phyloP scores from a whole-genome alignment of 2,113 vertebrate species.

The Myiozetetes cayanensis region DNA sequence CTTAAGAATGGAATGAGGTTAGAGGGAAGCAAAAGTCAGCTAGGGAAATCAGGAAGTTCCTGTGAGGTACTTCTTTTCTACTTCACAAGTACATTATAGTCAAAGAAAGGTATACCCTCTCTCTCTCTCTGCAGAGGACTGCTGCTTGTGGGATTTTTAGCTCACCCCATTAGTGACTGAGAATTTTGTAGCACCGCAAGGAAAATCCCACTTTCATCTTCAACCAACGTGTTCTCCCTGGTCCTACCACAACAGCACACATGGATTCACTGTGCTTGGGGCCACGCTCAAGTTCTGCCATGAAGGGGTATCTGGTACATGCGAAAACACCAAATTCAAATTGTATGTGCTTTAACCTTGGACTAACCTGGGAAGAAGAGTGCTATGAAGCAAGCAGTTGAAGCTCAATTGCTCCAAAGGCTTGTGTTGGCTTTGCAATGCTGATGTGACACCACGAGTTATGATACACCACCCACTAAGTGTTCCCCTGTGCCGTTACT shows the following conservation, averaged over 20 bases:
- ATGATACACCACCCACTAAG: background rate
- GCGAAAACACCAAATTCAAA: background rate
- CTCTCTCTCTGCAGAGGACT: background rate
- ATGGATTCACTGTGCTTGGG: accelerated
- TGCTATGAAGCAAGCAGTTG: background rate
- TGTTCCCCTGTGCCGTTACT: background rate
- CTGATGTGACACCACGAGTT: background rate
- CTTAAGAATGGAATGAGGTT: background rate
- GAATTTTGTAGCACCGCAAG: background rate
- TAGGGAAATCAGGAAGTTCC: background rate
- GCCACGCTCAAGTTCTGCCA: background rate
- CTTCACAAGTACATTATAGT: background rate
- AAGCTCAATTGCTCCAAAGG: background rate
- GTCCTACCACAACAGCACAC: accelerated
- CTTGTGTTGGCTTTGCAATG: background rate
- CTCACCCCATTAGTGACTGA: background rate
- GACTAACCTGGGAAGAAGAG: background rate
- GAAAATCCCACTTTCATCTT: background rate
- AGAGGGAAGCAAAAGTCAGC: background rate
- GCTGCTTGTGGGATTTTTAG: background rate
- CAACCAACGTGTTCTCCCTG: background rate
- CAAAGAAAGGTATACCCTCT: background rate
- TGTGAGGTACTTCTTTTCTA: background rate
- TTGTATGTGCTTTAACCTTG: background rate
- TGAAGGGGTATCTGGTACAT: background rate